Evolutionary conservation across 1,140 invertebrate genomes (phyloP).

Genomic region (Andricus grossulariae): DNA sequence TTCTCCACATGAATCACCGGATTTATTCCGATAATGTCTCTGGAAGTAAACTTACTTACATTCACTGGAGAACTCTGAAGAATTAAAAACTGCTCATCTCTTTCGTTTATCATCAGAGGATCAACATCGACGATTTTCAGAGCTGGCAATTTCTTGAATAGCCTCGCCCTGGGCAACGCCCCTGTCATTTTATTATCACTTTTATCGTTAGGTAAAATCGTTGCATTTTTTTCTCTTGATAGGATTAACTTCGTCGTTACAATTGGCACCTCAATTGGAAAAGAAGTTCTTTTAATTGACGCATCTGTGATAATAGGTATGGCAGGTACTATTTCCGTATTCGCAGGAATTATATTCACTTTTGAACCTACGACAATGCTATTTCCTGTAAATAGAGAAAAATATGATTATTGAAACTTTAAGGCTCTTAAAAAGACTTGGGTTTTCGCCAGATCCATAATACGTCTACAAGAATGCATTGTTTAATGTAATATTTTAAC

Average conservation of each 20-base stretch:
- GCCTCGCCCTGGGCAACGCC: constrained; percentile 23
- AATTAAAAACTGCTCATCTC: constrained; percentile 56
- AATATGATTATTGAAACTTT: background rate
- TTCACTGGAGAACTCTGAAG: constrained; percentile 50
- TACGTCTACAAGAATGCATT: no score
- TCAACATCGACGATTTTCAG: constrained; percentile 56
- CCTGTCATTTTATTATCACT: constrained; percentile 38
- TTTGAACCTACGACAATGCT: constrained; percentile 52
- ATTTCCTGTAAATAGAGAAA: constrained; percentile 39
- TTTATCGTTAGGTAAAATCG: constrained; percentile 62
- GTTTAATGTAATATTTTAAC: no score
- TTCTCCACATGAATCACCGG: constrained; percentile 50
- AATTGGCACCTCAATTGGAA: constrained; percentile 39
- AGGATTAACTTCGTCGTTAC: constrained; percentile 50
- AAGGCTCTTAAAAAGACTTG: background rate
- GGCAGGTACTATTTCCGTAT: constrained; percentile 37
- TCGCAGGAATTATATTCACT: constrained; percentile 60
- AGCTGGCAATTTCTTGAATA: constrained; percentile 46
- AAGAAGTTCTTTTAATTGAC: constrained; percentile 35
- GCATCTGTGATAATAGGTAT: constrained; percentile 35
- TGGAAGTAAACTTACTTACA: constrained; percentile 36
- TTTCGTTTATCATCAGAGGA: constrained; percentile 46
- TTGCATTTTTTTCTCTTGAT: constrained; percentile 49
- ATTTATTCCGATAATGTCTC: constrained; percentile 61
- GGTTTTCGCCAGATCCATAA: no score